Evolutionary conservation across 2,113 vertebrate genomes (phyloP).

Genomic region (Antennarius striatus): DNA sequence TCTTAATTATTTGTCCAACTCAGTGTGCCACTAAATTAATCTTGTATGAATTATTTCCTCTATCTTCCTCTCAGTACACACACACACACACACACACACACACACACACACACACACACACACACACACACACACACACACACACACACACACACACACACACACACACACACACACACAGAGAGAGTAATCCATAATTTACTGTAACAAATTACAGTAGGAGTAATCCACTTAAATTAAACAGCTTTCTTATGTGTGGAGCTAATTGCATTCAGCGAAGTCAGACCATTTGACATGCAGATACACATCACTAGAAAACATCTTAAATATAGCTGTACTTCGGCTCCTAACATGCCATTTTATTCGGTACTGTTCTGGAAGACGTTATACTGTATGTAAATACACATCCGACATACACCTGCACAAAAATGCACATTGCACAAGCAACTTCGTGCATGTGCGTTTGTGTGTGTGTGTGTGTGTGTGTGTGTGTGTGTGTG

Average conservation of each 20-base stretch:
- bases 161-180: background rate
- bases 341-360: conserved; percentile 10
- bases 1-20: conserved; percentile 33
- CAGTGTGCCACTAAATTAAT: conserved; percentile 7
- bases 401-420: background rate
- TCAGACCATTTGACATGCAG: conserved; percentile 4
- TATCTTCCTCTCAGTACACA: background rate
- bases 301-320: conserved; percentile 4
- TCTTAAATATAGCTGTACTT: conserved; percentile 1
- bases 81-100: background rate
- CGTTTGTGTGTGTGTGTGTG: no score
- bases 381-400: conserved; percentile 2
- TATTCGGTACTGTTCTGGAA: background rate
- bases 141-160: background rate
- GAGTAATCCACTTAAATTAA: conserved; percentile 24
- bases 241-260: conserved; percentile 21
- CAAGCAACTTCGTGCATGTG: background rate
- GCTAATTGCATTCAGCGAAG: conserved; percentile 7
- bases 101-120: background rate
- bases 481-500: background rate
- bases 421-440: conserved; percentile 3
- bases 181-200: conserved; percentile 45
- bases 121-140: background rate
- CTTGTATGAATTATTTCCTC: conserved; percentile 8
- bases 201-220: conserved; percentile 32